Percentiles rank a stretch among this genome's conserved stretches.
These are phyloP conservation scores for Clarias platycephalus DNA, from an alignment of 2,797 vertebrate species.

Conservation along the genomic window DNA sequence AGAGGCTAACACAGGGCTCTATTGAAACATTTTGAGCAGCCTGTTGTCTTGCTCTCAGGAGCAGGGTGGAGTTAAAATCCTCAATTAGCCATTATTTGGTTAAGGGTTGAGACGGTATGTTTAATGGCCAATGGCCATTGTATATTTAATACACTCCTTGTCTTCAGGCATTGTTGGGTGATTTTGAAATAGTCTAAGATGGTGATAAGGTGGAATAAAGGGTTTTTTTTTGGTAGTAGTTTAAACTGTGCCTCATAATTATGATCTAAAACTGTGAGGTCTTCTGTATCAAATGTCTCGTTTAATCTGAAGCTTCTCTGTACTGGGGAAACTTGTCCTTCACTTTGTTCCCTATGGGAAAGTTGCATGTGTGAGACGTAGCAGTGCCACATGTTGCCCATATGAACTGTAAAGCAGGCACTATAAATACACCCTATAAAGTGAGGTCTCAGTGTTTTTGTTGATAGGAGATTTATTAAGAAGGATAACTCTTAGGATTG, in stretches of 20 bases:
- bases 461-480: slow-evolving; percentile 45
- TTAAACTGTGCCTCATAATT: slow-evolving; percentile 47
- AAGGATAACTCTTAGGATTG: slow-evolving; percentile 17
- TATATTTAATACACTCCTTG: slow-evolving; percentile 32
- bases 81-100: slow-evolving; percentile 42
- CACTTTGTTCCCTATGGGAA: slow-evolving; percentile 78
- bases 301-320: slow-evolving; percentile 42
- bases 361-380: slow-evolving; percentile 62
- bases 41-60: slow-evolving; percentile 52
- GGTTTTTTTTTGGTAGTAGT: slow-evolving; percentile 27
- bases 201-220: slow-evolving; percentile 37
- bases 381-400: slow-evolving; percentile 66
- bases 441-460: slow-evolving; percentile 57
- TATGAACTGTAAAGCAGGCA: slow-evolving; percentile 61
- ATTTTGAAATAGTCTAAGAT: slow-evolving; percentile 35
- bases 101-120: slow-evolving; percentile 34
- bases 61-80: slow-evolving; percentile 26
- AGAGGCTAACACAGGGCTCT: slow-evolving; percentile 53
- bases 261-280: slow-evolving; percentile 38
- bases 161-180: slow-evolving; percentile 35
- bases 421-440: too few species aligned
- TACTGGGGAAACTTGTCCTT: slow-evolving; percentile 61
- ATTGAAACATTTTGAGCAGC: slow-evolving; percentile 48
- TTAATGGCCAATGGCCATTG: slow-evolving; percentile 23
- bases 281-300: slow-evolving; percentile 27